Conservation (phyloP, 2,797 vertebrate species). For the Helarctos malayanus region DNA sequence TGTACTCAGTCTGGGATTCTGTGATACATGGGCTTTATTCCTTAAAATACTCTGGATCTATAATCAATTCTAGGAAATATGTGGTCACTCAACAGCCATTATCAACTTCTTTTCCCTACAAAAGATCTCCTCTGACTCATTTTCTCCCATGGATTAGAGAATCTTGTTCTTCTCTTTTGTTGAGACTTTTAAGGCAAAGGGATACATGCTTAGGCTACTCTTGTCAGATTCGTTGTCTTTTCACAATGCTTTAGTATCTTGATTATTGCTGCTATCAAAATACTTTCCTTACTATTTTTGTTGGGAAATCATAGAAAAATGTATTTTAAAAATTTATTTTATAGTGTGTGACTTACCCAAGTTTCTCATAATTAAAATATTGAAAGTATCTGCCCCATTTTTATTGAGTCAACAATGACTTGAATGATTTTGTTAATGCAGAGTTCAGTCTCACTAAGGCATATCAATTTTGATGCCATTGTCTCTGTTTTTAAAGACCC, state of each 20-base stretch:
- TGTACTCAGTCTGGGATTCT: constrained; percentile 72
- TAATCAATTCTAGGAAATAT: constrained; percentile 70
- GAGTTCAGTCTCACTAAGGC: constrained; percentile 23
- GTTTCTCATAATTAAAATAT: constrained; percentile 63
- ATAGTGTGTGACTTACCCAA: constrained; percentile 2
- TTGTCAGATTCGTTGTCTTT: constrained; percentile 20
- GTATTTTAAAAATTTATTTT: constrained; percentile 12
- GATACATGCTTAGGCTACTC: not conserved
- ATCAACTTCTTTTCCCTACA: not conserved
- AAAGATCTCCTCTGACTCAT: not conserved
- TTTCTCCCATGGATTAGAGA: constrained; percentile 10
- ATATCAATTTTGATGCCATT: not conserved
- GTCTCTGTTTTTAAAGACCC: constrained; percentile 23
- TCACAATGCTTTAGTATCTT: constrained; percentile 43
- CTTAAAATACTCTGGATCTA: constrained; percentile 68
- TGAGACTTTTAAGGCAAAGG: constrained; percentile 58
- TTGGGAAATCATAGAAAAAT: constrained; percentile 3
- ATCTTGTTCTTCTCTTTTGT: not conserved
- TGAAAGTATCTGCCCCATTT: not conserved
- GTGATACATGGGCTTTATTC: constrained; percentile 66
- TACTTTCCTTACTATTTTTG: constrained; percentile 43
- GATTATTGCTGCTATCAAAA: constrained; percentile 47
- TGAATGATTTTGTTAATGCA: constrained; percentile 16
- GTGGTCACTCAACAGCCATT: not conserved
- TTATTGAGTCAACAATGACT: constrained; percentile 28